Evolutionary conservation across 2,797 vertebrate genomes (phyloP).

Genomic region (Trachops cirrhosus): DNA sequence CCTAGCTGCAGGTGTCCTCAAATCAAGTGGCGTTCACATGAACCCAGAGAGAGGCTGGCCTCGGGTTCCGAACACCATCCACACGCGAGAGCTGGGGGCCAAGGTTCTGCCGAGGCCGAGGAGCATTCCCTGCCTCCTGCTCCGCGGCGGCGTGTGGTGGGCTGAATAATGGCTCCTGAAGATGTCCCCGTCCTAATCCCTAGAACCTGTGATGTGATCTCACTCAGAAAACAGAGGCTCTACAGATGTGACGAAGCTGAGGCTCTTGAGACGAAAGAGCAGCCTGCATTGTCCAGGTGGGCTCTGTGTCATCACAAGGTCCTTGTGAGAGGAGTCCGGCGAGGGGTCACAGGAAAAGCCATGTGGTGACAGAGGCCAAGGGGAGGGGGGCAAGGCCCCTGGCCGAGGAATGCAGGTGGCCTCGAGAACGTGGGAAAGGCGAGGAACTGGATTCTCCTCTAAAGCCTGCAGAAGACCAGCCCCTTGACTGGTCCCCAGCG

Average conservation of each 20-base stretch:
- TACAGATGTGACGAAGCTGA: neutral
- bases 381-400: neutral
- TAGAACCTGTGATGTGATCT: neutral
- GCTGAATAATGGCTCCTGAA: neutral
- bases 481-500: neutral
- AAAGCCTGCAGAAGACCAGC: neutral
- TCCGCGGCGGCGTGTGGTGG: too few relatives aligned
- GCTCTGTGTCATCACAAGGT: neutral
- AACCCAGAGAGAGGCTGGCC: neutral
- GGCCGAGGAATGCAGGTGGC: neutral
- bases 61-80: neutral
- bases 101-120: neutral
- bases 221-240: neutral
- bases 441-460: neutral
- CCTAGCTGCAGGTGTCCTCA: neutral
- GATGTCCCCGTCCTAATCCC: neutral
- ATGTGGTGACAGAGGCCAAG: neutral
- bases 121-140: neutral
- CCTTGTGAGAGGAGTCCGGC: neutral
- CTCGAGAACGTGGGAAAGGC: neutral
- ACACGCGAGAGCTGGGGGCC: neutral
- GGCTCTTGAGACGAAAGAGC: neutral
- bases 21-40: slow-evolving; percentile 2
- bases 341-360: neutral
- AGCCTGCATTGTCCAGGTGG: too few relatives aligned